These are phyloP conservation scores for Ricordea florida DNA, from an alignment of 92 coral and sea anemone species.

Conservation along the genomic window DNA sequence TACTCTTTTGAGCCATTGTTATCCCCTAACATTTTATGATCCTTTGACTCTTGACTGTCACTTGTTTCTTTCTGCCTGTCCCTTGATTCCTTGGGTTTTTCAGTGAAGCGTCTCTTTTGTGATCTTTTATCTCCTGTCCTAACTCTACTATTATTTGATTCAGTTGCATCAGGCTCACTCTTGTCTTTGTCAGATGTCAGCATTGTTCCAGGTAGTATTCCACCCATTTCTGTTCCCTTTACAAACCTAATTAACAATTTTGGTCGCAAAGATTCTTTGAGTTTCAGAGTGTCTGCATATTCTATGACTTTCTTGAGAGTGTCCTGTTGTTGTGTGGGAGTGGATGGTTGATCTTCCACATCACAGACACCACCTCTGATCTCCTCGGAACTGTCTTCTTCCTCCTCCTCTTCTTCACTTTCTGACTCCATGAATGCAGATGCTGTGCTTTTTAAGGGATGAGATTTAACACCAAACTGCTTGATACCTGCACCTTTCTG, in stretches of 20 bases:
- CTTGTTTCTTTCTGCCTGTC: background rate
- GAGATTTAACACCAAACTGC: constrained; percentile 72
- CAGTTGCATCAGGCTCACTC: background rate
- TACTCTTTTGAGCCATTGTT: background rate
- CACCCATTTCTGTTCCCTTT: constrained; percentile 72
- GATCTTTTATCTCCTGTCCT: background rate
- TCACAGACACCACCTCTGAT: constrained; percentile 19
- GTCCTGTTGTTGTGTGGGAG: constrained; percentile 83
- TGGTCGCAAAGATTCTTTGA: constrained; percentile 72
- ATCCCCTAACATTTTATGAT: background rate
- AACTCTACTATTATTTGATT: background rate
- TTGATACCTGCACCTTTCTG: constrained; percentile 39
- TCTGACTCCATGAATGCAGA: constrained; percentile 92
- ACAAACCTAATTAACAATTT: constrained; percentile 90
- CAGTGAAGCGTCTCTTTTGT: background rate
- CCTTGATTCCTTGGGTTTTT: background rate
- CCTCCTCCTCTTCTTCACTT: constrained; percentile 84
- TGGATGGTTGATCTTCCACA: constrained; percentile 69
- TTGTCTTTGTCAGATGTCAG: background rate
- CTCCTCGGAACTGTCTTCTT: constrained; percentile 17
- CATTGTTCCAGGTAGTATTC: constrained; percentile 86
- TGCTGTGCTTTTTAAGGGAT: constrained; percentile 49
- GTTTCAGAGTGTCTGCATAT: constrained; percentile 89
- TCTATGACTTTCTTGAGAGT: constrained; percentile 89
- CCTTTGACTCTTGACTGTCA: background rate